phyloP scores from a whole-genome alignment of 1,140 invertebrate genomes.

The Drosophila pruinosa region DNA sequence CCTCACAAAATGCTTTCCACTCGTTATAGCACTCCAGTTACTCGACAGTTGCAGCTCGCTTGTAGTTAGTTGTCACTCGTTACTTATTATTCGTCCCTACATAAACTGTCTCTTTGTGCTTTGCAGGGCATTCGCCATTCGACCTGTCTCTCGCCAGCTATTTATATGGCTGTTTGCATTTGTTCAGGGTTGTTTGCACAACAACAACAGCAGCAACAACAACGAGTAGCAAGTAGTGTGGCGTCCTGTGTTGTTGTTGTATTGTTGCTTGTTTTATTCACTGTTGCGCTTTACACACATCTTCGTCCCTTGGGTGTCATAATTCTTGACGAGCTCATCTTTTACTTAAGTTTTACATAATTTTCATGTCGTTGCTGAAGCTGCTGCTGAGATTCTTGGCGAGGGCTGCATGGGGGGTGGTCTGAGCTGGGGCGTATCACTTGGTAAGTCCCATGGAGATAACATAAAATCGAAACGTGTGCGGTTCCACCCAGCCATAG shows the following conservation, averaged over 20 bases:
- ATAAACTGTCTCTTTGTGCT: neutral
- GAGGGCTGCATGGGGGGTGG: neutral
- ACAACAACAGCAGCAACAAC: constrained; percentile 16
- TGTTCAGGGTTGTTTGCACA: constrained; percentile 39
- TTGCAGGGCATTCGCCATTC: constrained; percentile 5
- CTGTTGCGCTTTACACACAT: constrained; percentile 57
- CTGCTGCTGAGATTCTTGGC: neutral
- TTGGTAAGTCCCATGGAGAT: constrained; percentile 70
- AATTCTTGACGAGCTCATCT: constrained; percentile 83
- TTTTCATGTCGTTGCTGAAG: constrained; percentile 74
- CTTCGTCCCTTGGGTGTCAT: constrained; percentile 81
- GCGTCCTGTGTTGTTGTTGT: neutral
- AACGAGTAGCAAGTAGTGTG: constrained; percentile 7
- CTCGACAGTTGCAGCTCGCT: too few relatives aligned
- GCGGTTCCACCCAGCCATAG: constrained; percentile 15
- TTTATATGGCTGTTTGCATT: constrained; percentile 21
- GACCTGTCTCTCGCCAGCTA: neutral
- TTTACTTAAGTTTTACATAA: constrained; percentile 83
- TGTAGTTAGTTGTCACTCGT: too few relatives aligned
- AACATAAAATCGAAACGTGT: constrained; percentile 74
- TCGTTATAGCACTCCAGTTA: too few relatives aligned
- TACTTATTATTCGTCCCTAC: neutral
- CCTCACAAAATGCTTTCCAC: too few relatives aligned
- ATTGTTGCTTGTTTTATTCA: constrained; percentile 46
- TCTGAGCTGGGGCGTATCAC: constrained; percentile 29